Evolutionary conservation across 2,888 invertebrate genomes (phyloP), one percentile per base, ranked within the genome.

Genomic region (Melinaea menophilus): DNA sequence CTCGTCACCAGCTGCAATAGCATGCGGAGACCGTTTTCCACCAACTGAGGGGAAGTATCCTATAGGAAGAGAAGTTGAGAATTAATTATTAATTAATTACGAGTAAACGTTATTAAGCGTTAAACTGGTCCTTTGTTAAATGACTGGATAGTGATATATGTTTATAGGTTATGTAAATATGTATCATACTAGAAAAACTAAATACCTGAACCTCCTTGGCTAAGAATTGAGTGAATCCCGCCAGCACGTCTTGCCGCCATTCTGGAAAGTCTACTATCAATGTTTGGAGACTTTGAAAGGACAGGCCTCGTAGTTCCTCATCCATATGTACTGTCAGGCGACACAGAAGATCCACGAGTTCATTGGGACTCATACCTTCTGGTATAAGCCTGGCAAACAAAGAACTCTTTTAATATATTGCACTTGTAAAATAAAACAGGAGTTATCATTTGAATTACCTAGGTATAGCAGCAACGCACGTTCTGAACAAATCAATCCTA

Each of bases 401-500:
- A 9, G 37, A 37, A 13, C 55, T 46, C 12, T 33, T 5, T 12
- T 9, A 22, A 51, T 41, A 41, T 31, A 12, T 48, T 12, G 7
- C 31, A 35, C 11, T 4, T 11, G 31, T 5, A 31, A 45, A 37
- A 13, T 54, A 22, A 0, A 22, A 51, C 7, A 13, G 9, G 22
- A 13, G 13, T 2, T 54, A 41, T 22, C 5, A 54, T 34, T 9
- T 54, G 12, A 66, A 69, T 72, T 65, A 86, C 90, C 90, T 86
- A 0, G 99, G 99, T 75, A 99, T 98, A 4, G 99, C 99, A 7
- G 99, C 99, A 13, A 99, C 97, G 79, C 99, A 99, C 0, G 99
- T 99, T 55, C 99, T 93, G 82, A 99, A 99, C 74, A 99, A 89
- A 88, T 99, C 99, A 72, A 99, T 97, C 79, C 99, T 95, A 0